phyloP scores from a whole-genome alignment of 2,888 invertebrate genomes.

The Onthophagus sagittarius region DNA sequence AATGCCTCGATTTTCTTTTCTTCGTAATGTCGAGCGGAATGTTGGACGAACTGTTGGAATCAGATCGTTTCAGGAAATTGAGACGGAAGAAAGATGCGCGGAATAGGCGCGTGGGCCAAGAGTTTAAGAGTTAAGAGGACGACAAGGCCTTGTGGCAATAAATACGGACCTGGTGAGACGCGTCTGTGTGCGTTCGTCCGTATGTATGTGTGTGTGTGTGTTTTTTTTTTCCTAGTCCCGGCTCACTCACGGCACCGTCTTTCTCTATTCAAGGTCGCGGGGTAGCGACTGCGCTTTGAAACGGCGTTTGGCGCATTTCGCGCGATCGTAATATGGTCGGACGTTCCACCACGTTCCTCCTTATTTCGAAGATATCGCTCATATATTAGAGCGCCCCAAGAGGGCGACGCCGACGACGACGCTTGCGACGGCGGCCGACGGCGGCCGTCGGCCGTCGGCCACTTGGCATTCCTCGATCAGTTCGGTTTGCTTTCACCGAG shows the following conservation, averaged over 20 bases:
- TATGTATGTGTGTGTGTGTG: constrained; percentile 25
- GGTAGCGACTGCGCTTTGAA: constrained; percentile 34
- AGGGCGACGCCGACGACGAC: background rate
- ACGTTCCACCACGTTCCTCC: constrained; percentile 25
- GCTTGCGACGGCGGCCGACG: background rate
- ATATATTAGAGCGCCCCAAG: background rate
- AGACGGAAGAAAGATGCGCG: background rate
- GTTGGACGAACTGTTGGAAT: too few species aligned
- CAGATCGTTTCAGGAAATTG: background rate
- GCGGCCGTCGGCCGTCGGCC: background rate
- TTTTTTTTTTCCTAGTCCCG: constrained; percentile 46
- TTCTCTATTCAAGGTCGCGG: constrained; percentile 49
- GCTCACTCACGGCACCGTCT: constrained; percentile 45
- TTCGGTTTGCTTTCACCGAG: constrained; percentile 47
- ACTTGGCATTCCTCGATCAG: constrained; percentile 38
- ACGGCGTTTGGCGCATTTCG: constrained; percentile 23
- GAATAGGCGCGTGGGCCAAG: background rate
- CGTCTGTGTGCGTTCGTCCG: constrained; percentile 24
- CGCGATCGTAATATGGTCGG: constrained; percentile 10
- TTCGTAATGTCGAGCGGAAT: too few species aligned
- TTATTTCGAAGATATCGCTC: constrained; percentile 35
- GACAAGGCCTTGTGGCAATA: background rate
- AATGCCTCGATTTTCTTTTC: too few species aligned
- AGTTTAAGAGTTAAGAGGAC: background rate
- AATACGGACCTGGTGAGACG: background rate